Percentiles rank a stretch among this genome's conserved stretches.
Conservation (phyloP, 2,113 vertebrate species). For the Spea multiplicata region DNA sequence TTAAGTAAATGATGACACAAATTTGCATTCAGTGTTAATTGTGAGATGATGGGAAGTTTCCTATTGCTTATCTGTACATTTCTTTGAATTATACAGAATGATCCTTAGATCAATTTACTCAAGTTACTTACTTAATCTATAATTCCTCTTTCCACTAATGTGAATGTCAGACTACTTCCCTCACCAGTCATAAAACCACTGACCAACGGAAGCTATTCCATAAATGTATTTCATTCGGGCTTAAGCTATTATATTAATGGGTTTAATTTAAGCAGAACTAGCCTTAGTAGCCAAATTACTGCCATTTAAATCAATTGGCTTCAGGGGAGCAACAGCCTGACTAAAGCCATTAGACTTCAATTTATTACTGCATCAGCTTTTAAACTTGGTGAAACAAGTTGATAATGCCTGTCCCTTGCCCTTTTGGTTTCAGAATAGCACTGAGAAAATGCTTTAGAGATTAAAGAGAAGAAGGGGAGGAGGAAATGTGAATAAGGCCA, state of each 20-base stretch:
- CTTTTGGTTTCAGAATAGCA: slow-evolving; percentile 56
- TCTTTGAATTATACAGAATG: not conserved
- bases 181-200: slow-evolving; percentile 69
- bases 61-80: too few species aligned
- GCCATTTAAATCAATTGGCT: slow-evolving; percentile 82
- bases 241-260: slow-evolving; percentile 80
- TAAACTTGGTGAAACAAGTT: slow-evolving; percentile 61
- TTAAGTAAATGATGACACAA: too few species aligned
- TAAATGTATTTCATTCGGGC: slow-evolving; percentile 69
- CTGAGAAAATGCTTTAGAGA: slow-evolving; percentile 60
- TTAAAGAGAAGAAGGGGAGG: slow-evolving; percentile 38
- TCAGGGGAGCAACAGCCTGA: slow-evolving; percentile 71
- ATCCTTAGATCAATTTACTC: slow-evolving; percentile 3
- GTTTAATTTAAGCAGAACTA: slow-evolving; percentile 78
- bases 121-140: slow-evolving; percentile 45
- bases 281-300: slow-evolving; percentile 76
- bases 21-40: too few species aligned
- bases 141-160: slow-evolving; percentile 58
- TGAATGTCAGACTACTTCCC: slow-evolving; percentile 62
- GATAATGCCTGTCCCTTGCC: slow-evolving; percentile 59
- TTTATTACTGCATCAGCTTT: slow-evolving; percentile 76
- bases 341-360: slow-evolving; percentile 73
- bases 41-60: too few species aligned
- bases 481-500: slow-evolving; percentile 50
- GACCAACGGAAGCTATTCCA: slow-evolving; percentile 63